Evolutionary conservation across 2,888 invertebrate genomes (phyloP).

Genomic region (Drosophila emarginata): DNA sequence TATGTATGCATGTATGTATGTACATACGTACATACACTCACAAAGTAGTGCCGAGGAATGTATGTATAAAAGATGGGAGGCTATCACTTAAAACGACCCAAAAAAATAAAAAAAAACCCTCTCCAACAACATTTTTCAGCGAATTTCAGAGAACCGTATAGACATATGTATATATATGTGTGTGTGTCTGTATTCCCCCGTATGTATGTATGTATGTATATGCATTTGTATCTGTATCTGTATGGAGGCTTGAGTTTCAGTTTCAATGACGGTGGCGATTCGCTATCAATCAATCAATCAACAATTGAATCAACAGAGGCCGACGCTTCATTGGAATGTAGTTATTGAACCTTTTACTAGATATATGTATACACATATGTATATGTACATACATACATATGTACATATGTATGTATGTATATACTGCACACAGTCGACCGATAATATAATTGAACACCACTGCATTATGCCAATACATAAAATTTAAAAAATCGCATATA

Average conservation of each 20-base stretch:
- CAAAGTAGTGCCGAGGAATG: not conserved
- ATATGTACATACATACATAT: not conserved
- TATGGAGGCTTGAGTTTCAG: conserved; percentile 1
- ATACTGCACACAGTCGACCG: not conserved
- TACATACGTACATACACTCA: not conserved
- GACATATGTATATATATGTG: not conserved
- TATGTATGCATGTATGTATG: conserved; percentile 16
- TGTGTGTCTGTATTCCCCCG: not conserved
- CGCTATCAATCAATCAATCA: conserved; percentile 40
- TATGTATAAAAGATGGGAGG: not conserved
- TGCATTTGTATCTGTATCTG: conserved; percentile 7
- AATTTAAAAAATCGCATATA: no score
- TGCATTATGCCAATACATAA: not conserved
- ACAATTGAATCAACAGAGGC: conserved; percentile 30
- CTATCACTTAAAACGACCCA: conserved; percentile 4
- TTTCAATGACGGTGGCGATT: conserved; percentile 20
- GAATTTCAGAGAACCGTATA: not conserved
- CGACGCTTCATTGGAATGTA: conserved; percentile 7
- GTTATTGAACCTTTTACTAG: conserved; percentile 1
- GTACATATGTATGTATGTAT: not conserved
- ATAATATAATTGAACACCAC: not conserved
- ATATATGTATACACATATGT: not conserved
- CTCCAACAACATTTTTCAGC: not conserved
- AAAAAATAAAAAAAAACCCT: not conserved
- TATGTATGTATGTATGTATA: conserved; percentile 4